Evolutionary conservation across 2,888 invertebrate species (phyloP).

Genomic region (Parthenolecanium corni): DNA sequence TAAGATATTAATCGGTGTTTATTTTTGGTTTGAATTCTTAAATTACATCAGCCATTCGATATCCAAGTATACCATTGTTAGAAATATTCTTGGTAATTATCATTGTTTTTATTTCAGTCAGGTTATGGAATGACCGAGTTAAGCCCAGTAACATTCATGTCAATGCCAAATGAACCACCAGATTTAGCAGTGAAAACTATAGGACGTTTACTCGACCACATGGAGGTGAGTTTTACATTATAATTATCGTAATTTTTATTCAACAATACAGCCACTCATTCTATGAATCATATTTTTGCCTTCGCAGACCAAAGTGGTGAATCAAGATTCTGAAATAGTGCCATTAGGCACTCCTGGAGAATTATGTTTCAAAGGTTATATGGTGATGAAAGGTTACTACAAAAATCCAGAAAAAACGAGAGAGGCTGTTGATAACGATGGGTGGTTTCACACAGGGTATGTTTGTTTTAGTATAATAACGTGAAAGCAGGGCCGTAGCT

Average conservation of each 20-base stretch:
- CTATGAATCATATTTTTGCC: not conserved
- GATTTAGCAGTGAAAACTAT: slow-evolving; percentile 43
- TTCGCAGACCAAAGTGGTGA: slow-evolving; percentile 47
- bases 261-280: no score
- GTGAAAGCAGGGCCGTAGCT: no score
- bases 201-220: slow-evolving; percentile 44
- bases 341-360: slow-evolving; percentile 64
- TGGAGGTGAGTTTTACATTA: slow-evolving; percentile 38
- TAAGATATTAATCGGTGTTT: no score
- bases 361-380: slow-evolving; percentile 60
- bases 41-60: no score
- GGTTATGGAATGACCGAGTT: slow-evolving; percentile 51
- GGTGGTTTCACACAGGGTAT: slow-evolving; percentile 74
- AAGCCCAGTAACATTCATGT: slow-evolving; percentile 46
- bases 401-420: slow-evolving; percentile 61
- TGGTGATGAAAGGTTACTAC: slow-evolving; percentile 72
- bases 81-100: no score
- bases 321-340: slow-evolving; percentile 51
- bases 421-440: slow-evolving; percentile 42
- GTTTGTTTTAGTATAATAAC: no score
- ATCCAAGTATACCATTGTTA: no score
- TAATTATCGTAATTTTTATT: no score
- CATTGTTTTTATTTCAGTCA: slow-evolving; percentile 40
- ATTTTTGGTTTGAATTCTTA: no score
- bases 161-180: slow-evolving; percentile 40